Evolutionary conservation across 2,113 vertebrate species (phyloP), one percentile per base, ranked within the genome.

Genomic region (Choloepus hoffmanni): DNA sequence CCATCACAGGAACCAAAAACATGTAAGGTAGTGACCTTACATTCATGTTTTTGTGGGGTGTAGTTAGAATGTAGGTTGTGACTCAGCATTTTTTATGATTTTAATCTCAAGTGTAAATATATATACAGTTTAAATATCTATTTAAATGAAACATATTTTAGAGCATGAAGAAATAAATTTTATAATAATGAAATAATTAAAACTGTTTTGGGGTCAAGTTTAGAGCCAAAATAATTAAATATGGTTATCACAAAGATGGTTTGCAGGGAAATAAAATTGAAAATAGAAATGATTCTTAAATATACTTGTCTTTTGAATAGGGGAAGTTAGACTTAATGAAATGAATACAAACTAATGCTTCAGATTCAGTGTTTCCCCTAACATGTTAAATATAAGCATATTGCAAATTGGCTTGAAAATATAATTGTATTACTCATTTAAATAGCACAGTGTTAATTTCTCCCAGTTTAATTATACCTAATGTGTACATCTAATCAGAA

Each of bases 401-500:
- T 13, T 89, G 28, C 28, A 86, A 95, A 82, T 13, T 92, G 43
- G 55, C 86, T 23, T 79, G 79, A 74, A 68, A 86, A 48, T 85
- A 62, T 95, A 92, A 93, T 79, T 89, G 50, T 36, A 43, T 28
- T 40, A 93, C 55, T 84, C 65, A 93, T 96, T 92, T 85, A 91
- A 93, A 95, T 92, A 84, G n/a, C 16, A 67, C 40, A 86, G 24
- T 8, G 0, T 43, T 77, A 40, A 86, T 85, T 89, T 94, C 60
- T 18, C 73, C 73, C 40, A 73, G 43, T 63, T 90, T 89, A 95
- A 97, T 95, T 93, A 84, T 33, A 72, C 24, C 36, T 96, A 90
- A 94, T 77, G 74, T 84, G 36, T 84, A 28, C 4, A 96, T 5
- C 48, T 94, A 84, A 96, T 95, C 40, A 97, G 70, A 95, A 95